Evolutionary conservation across 2,888 invertebrate species (phyloP), one percentile per base, ranked within the genome.

Genomic region (Hydrotaea cyrtoneurina): DNA sequence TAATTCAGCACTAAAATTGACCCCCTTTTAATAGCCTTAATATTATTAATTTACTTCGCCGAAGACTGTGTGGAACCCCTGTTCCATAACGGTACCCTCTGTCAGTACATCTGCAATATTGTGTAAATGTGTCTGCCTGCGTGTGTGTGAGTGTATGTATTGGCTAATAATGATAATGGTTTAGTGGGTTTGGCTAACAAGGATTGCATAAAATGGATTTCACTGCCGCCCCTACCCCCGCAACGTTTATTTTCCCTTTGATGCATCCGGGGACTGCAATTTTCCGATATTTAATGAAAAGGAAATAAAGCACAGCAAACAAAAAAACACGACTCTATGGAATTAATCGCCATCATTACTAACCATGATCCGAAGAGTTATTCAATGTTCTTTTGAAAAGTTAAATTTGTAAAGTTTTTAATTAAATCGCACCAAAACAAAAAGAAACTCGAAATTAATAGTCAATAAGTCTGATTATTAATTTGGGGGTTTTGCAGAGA

Each of bases 131-230:
- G 11, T 39, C 1, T 39, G 39, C 11, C 7, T 39, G 39, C 39
- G 39, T 13, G 39, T 39, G 39, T 39, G 11, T 39, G 1, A 8
- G n/a, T 50, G 50, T 50, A n/a, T n/a, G 50, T n/a, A 2, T n/a
- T 55, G 55, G 19, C 55, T 21, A 19, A 21, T 43, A 73, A 57
- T 36, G 73, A 39, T 73, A 73, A 73, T 73, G 57, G 39, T 39
- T 73, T 36, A 57, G 72, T 55, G 15, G 55, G 57, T 73, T 31
- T 73, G 57, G 15, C 8, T 57, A 57, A 39, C 73, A 39, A 31
- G 36, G 62, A 66, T 66, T 39, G 21, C 66, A 66, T 39, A 66
- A 19, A 43, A 66, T 43, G 39, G 66, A n/a, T 31, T 43, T 43
- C 19, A n/a, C 66, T 19, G 43, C 15, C 19, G 11, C 17, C 43